Evolutionary conservation across 2,113 vertebrate genomes (phyloP), one percentile per base, ranked within the genome.

Genomic region (Psittacula cyanocephala): DNA sequence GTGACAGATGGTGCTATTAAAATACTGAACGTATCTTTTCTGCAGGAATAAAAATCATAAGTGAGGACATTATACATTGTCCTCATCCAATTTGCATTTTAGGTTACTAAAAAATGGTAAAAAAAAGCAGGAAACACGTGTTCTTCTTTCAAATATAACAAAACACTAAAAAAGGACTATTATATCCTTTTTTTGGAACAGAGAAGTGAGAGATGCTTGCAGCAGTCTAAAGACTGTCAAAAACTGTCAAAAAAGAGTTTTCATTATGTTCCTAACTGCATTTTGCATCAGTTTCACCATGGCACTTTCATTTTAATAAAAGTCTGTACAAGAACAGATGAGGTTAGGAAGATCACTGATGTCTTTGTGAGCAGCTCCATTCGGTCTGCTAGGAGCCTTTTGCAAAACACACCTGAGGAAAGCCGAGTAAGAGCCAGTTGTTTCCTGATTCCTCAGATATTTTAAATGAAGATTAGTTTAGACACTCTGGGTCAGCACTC

Each of bases 1-100:
- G 70, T 97, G 96, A 97, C 98, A 98, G 97, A 97, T 94, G 97
- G 96, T 96, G 88, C 96, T 96, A 92, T 97, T 97, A 97, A 97
- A 97, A 98, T 85, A 94, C 91, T 44, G 92, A 97, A 84, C 71
- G 53, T 94, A 90, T 92, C 93, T 96, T 95, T 94, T 74, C 65
- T 81, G 68, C 59, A 72, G 74, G 41, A 63, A 94, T 75, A 63
- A 68, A 47, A 69, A 71, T 35, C 47, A 44, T 70, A 89, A 75
- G 23, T 0, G 27, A 95, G 81, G 88, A 77, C 67, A 82, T 82
- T 92, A 37, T 67, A 88, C 67, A 25, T 37, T 67, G 74, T 93
- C 70, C 68, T 87, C 41, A 24, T 72, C 44, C 86, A 95, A 92
- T 95, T 35, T 85, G 82, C 84, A 92, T 96, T 91, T 67, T 52